Evolutionary conservation across 2,888 invertebrate species (phyloP), one percentile per base, ranked within the genome.

Genomic region (Drosophila macrospina): DNA sequence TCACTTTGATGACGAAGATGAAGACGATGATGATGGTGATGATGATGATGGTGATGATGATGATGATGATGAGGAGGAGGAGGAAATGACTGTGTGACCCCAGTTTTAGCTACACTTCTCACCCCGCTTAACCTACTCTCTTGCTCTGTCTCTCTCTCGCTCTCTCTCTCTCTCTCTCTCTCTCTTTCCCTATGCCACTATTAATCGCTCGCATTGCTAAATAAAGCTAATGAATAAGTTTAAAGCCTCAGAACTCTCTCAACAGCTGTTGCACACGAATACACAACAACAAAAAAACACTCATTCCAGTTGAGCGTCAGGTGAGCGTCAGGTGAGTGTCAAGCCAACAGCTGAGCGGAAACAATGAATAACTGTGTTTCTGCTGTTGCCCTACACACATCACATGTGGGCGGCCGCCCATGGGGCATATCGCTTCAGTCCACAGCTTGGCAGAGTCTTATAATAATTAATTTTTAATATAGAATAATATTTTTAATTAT

Each of bases 281-380:
- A 37, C 30, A 48, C n/a, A n/a, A n/a, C n/a, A n/a, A n/a, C n/a
- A n/a, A n/a, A n/a, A n/a, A n/a, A n/a, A n/a, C n/a, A n/a, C n/a
- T 32, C 30, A 32, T 20, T 7, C n/a, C 36, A 34, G 36, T 1
- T 37, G 51, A 51, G 37, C 26, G 51, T 11, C 28, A 41, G 24
- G 37, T 37, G 37, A 28, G 36, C 36, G 50, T 24, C 36, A 8
- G 11, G 47, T 37, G 37, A 54, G 24, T 65, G 42, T 2, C 42
- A 42, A 42, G n/a, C 6, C 47, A 42, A 42, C 48, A 76, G 55
- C 51, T 62, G 77, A 76, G 64, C 72, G 55, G 37, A 13, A 42
- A 45, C 64, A 57, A 50, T 44, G 39, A 52, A 77, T 71, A 76
- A 71, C 71, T 70, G 77, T 70, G 77, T 16, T 26, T 41, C 16